These are phyloP conservation scores for Spheniscus mendiculus DNA, from an alignment of 2,113 vertebrate species.

Conservation along the genomic window DNA sequence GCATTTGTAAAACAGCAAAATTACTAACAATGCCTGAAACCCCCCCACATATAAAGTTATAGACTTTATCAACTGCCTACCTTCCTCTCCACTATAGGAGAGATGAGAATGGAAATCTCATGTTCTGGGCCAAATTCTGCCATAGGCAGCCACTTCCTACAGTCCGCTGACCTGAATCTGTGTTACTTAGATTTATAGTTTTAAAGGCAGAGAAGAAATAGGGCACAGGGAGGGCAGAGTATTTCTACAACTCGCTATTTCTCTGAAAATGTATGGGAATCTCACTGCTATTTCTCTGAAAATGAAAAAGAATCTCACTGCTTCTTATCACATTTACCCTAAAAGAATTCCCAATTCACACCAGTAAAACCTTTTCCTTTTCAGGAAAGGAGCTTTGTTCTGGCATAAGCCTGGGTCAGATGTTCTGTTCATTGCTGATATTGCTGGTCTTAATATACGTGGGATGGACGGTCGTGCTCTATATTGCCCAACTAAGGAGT, in stretches of 20 bases:
- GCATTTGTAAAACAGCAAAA: constrained; percentile 2
- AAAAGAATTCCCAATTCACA: background rate
- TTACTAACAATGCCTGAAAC: background rate
- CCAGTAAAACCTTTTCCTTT: background rate
- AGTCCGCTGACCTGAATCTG: background rate
- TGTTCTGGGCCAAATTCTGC: background rate
- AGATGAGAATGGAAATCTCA: background rate
- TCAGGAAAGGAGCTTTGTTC: background rate
- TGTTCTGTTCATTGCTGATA: background rate
- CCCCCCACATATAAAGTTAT: rapidly evolving
- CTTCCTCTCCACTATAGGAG: background rate
- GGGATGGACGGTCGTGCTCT: background rate
- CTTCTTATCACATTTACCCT: background rate
- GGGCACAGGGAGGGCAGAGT: background rate
- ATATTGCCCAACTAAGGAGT: background rate
- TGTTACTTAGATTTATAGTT: background rate
- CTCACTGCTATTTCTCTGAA: background rate
- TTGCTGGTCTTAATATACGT: background rate
- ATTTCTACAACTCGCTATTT: background rate
- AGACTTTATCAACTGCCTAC: background rate
- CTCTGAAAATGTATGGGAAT: background rate
- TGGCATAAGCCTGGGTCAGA: background rate
- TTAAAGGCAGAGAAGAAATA: background rate
- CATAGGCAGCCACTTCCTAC: background rate
- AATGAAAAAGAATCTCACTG: background rate